phyloP scores from a whole-genome alignment of 1,140 invertebrate genomes.

The Agrypnia vestita region DNA sequence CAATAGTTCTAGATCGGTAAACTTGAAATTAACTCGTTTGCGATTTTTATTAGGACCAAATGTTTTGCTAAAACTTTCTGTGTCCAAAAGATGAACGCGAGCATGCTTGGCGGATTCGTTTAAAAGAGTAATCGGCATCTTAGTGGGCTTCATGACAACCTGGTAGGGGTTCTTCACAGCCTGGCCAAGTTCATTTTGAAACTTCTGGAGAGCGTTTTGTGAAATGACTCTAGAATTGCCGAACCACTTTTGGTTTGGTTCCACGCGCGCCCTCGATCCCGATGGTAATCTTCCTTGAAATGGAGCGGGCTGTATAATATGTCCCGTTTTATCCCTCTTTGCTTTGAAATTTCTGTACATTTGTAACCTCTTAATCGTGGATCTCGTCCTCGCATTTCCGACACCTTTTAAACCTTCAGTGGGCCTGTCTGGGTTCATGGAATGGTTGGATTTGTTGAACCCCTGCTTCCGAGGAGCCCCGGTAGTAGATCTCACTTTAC shows the following conservation, averaged over 20 bases:
- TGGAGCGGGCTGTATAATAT: conserved; percentile 95
- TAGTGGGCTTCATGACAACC: conserved; percentile 97
- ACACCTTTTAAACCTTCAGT: conserved; percentile 88
- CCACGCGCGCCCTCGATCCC: conserved; percentile 93
- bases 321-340: conserved; percentile 91
- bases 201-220: conserved; percentile 95
- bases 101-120: conserved; percentile 94
- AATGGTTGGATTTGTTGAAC: conserved; percentile 86
- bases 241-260: conserved; percentile 99
- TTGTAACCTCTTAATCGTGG: conserved; percentile 95
- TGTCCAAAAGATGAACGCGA: conserved; percentile 95
- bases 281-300: conserved; percentile 93
- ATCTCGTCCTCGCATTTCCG: conserved; percentile 88
- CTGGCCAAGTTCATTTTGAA: conserved; percentile 96
- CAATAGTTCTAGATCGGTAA: conserved; percentile 82
- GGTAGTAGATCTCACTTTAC: conserved; percentile 81
- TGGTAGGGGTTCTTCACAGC: conserved; percentile 97
- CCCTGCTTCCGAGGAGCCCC: conserved; percentile 84
- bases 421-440: conserved; percentile 90
- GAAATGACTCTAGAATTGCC: conserved; percentile 94
- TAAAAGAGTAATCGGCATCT: conserved; percentile 93
- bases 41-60: conserved; percentile 96
- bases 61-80: conserved; percentile 93
- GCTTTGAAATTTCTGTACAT: conserved; percentile 99
- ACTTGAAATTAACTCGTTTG: conserved; percentile 91